These are phyloP conservation scores for Bryconaethiops microstoma DNA, from an alignment of 2,797 vertebrate species.

Conservation along the genomic window DNA sequence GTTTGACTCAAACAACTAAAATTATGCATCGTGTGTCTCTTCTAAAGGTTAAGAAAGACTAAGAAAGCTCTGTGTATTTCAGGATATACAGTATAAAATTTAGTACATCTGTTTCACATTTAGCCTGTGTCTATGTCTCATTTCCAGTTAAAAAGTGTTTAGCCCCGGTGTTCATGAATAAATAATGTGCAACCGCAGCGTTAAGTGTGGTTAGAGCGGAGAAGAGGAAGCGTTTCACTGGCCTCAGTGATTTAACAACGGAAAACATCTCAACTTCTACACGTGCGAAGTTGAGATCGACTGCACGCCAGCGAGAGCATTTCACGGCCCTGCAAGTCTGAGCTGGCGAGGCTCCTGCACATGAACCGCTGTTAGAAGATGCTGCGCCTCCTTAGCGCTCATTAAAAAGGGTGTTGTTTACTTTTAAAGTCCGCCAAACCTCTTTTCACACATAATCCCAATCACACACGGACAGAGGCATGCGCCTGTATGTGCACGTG, in stretches of 20 bases:
- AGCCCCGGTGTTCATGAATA: slow-evolving; percentile 54
- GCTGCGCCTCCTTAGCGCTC: neutral
- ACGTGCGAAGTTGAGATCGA: neutral
- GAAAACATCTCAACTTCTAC: neutral
- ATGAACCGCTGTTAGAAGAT: neutral
- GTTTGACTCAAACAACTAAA: no score
- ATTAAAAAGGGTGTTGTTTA: neutral
- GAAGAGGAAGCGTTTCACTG: neutral
- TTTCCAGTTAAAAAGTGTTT: neutral
- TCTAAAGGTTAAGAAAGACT: no score
- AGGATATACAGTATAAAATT: no score
- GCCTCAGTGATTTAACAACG: neutral
- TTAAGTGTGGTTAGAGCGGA: neutral
- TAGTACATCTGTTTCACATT: no score
- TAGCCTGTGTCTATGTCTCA: neutral
- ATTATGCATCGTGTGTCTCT: no score
- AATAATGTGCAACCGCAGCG: slow-evolving; percentile 35
- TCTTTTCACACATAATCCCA: neutral
- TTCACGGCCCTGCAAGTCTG: neutral
- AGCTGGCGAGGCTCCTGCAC: neutral
- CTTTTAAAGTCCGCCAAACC: neutral
- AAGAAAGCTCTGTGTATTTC: no score
- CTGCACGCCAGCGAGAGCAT: neutral
- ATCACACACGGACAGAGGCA: no score
- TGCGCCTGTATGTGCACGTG: neutral